These are phyloP conservation scores for Cephus nigrinus DNA, from an alignment of 2,888 invertebrate species.

Conservation along the genomic window DNA sequence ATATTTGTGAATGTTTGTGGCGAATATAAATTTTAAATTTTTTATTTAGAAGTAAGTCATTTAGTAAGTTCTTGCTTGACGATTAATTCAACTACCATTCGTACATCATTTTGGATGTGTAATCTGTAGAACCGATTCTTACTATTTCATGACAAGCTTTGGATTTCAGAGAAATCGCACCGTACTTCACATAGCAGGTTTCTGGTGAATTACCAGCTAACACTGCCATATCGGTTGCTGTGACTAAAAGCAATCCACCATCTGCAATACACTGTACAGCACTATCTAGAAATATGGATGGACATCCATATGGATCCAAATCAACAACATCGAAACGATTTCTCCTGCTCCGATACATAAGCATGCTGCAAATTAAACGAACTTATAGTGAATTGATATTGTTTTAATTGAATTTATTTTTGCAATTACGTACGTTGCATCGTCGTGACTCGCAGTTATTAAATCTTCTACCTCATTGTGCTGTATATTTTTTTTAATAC, in stretches of 20 bases:
- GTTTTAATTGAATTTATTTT: conserved; percentile 5
- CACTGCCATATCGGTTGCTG: conserved; percentile 97
- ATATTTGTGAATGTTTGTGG: background rate
- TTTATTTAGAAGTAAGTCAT: background rate
- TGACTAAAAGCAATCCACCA: conserved; percentile 91
- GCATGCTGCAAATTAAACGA: conserved; percentile 70
- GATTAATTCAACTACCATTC: background rate
- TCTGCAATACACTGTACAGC: conserved; percentile 85
- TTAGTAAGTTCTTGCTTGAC: background rate
- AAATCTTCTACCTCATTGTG: conserved; percentile 80
- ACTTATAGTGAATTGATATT: background rate
- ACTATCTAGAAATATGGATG: conserved; percentile 90
- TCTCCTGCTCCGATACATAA: conserved; percentile 85
- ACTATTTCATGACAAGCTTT: conserved; percentile 97
- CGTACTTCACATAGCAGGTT: conserved; percentile 94
- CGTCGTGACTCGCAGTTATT: conserved; percentile 81
- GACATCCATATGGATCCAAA: conserved; percentile 97
- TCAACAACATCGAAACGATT: conserved; percentile 89
- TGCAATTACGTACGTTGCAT: conserved; percentile 81
- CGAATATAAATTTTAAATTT: background rate
- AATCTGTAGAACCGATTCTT: conserved; percentile 35
- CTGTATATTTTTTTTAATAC: conserved; percentile 83
- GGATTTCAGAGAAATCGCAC: conserved; percentile 85
- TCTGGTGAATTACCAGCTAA: conserved; percentile 96
- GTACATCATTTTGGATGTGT: background rate